phyloP scores from a whole-genome alignment of 2,113 vertebrate genomes.

The Cynocephalus volans region DNA sequence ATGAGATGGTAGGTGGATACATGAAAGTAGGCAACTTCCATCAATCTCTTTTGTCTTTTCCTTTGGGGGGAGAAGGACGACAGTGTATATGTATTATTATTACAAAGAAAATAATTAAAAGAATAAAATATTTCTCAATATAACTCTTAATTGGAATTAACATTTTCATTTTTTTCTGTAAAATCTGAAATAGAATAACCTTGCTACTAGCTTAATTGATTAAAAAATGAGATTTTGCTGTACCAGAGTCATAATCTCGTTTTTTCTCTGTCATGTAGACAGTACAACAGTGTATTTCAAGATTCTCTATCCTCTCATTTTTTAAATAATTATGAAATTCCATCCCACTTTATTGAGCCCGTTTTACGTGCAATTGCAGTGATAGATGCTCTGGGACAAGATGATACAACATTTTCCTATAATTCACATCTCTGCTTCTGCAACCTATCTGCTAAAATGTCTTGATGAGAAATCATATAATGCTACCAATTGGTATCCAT shows the following conservation, averaged over 20 bases:
- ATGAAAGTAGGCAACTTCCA: background rate
- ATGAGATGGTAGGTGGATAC: background rate
- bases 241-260: background rate
- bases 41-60: background rate
- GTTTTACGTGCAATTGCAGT: background rate
- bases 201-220: background rate
- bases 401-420: background rate
- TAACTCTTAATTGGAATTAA: background rate
- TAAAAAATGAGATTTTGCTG: background rate
- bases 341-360: background rate
- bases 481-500: background rate
- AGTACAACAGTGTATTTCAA: background rate
- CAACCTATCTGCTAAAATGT: background rate
- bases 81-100: background rate
- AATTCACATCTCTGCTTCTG: background rate
- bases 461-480: background rate
- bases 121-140: background rate
- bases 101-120: background rate
- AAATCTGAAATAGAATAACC: background rate
- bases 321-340: background rate
- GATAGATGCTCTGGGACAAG: background rate
- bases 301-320: background rate
- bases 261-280: background rate
- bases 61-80: background rate
- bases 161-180: background rate